These are phyloP conservation scores for Petrolisthes cinctipes DNA, from an alignment of 2,888 invertebrate species.

Conservation along the genomic window DNA sequence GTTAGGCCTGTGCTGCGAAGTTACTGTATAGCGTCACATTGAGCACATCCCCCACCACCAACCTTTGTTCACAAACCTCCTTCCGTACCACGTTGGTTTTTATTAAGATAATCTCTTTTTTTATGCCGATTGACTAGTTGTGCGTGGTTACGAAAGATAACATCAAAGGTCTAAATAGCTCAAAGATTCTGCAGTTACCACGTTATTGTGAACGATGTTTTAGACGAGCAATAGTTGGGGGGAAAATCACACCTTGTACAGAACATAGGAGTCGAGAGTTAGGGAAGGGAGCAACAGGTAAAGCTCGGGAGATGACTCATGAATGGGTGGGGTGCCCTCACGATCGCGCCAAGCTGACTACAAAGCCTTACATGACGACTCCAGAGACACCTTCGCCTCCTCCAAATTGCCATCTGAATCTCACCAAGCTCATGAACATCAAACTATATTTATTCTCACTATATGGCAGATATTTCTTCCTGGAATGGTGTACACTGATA, in stretches of 20 bases:
- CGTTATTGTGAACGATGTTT: background rate
- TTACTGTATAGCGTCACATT: too few relatives aligned
- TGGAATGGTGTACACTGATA: too few relatives aligned
- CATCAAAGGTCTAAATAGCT: too few relatives aligned
- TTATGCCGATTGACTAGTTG: background rate
- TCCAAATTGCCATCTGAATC: too few relatives aligned
- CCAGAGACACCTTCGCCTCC: too few relatives aligned
- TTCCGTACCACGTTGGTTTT: background rate
- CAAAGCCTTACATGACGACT: background rate
- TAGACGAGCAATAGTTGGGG: background rate
- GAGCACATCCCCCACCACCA: too few relatives aligned
- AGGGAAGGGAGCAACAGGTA: constrained; percentile 47
- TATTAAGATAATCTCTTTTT: background rate
- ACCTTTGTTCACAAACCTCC: background rate
- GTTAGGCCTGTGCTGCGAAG: too few relatives aligned
- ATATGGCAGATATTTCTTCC: too few relatives aligned
- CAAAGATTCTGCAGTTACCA: too few relatives aligned
- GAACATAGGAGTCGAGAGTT: background rate
- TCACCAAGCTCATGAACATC: too few relatives aligned
- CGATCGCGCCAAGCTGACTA: constrained; percentile 11
- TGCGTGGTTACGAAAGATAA: background rate
- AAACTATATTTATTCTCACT: too few relatives aligned
- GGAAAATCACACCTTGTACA: background rate
- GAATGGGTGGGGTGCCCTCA: constrained; percentile 46
- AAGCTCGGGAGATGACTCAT: constrained; percentile 46